Evolutionary conservation across 1,140 invertebrate genomes (phyloP).

Genomic region (Ephestia elutella): DNA sequence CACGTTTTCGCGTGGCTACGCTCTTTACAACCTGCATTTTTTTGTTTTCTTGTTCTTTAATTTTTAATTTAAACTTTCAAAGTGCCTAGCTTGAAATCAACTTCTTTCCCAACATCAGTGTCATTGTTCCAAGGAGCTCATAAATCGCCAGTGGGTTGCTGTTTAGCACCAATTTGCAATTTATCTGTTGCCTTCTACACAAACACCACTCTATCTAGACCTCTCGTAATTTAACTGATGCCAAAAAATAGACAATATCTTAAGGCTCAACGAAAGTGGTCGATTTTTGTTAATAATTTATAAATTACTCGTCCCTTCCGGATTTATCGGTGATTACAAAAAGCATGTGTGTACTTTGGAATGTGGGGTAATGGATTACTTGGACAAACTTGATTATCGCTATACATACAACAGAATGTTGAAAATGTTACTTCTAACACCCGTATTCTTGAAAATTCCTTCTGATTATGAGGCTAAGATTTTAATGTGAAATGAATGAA

Average conservation of each 20-base stretch:
- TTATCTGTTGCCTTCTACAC: constrained; percentile 2
- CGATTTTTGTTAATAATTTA: neutral
- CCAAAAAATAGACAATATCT: neutral
- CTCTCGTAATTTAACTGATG: neutral
- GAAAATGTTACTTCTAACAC: too few species aligned
- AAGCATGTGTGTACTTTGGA: neutral
- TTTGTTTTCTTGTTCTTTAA: too few species aligned
- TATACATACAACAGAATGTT: too few species aligned
- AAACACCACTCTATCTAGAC: neutral
- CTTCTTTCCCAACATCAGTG: neutral
- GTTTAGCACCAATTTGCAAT: constrained; percentile 3
- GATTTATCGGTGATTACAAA: neutral
- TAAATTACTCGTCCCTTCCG: neutral
- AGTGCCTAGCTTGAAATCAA: too few species aligned
- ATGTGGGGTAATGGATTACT: too few species aligned
- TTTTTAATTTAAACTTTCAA: too few species aligned
- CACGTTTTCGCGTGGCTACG: too few species aligned
- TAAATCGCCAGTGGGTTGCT: neutral
- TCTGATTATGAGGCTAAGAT: too few species aligned
- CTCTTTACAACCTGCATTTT: too few species aligned
- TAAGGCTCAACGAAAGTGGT: neutral
- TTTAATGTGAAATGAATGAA: too few species aligned
- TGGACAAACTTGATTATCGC: too few species aligned
- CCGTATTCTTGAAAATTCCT: too few species aligned
- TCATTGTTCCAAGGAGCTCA: neutral